Evolutionary conservation across 2,113 vertebrate genomes (phyloP), one percentile per base, ranked within the genome.

Genomic region (Dicerorhinus sumatrensis): DNA sequence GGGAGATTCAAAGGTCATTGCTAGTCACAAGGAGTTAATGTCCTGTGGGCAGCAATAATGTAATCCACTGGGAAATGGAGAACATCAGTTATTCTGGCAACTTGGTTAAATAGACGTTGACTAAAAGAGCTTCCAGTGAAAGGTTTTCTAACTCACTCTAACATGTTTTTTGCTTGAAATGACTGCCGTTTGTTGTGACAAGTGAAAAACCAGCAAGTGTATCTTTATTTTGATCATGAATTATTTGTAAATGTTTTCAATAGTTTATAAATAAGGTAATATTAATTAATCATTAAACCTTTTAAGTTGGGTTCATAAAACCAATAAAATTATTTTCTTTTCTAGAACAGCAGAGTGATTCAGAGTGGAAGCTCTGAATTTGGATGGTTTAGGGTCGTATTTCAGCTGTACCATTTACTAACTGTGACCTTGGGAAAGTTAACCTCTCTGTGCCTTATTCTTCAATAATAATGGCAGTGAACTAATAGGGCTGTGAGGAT

Each of bases 231-330:
- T 60, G 67, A 76, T 39, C 20, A 36, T 46, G 69, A 62, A 33
- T 62, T 42, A 20, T 69, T 87, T 62, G 23, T 86, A 39, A 82
- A 54, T 46, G 2, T 81, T 96, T 91, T 87, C 29, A 87, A n/a
- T 67, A 10, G 33, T 69, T 76, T 86, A 46, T 82, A 62, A 16
- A 54, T n/a, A 60, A 67, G 36, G 13, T 39, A 75, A 65, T 14
- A 79, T 86, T 67, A 48, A 48, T 4, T 3, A 90, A 65, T 46
- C 63, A 56, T 39, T 42, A 79, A 72, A 18, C 5, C 8, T 33
- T 83, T 72, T 93, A 83, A 70, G 36, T 84, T 84, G 29, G 14
- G 77, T 83, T 94, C 14, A 62, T 85, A 73, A 94, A 79, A 48
- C 39, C 33, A 54, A 62, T 27, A 39, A 73, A 85, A 33, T 73